Percentiles rank a stretch among this genome's conserved stretches.
These are phyloP conservation scores for Gobio occitaniae DNA, from an alignment of 2,797 vertebrate species.

Conservation along the genomic window DNA sequence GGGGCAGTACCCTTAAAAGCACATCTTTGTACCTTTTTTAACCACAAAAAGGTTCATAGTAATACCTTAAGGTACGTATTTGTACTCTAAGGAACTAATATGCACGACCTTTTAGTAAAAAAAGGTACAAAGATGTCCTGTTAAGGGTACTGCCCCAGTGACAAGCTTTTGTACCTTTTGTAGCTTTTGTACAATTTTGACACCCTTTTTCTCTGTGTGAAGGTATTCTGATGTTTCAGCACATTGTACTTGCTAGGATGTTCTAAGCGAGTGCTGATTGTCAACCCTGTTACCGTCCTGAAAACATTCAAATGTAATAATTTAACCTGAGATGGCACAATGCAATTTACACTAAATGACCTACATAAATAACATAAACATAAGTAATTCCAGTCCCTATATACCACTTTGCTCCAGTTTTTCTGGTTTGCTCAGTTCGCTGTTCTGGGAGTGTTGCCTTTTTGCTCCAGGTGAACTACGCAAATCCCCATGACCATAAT, in stretches of 20 bases:
- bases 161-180: too few species aligned
- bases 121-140: too few species aligned
- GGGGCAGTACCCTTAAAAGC: too few species aligned
- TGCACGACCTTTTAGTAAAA: too few species aligned
- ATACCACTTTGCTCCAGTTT: background rate
- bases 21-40: too few species aligned
- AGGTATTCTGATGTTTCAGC: background rate
- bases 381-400: background rate
- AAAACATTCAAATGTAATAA: background rate
- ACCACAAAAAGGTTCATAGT: too few species aligned
- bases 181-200: too few species aligned
- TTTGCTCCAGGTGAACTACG: background rate
- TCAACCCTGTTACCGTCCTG: background rate
- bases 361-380: background rate
- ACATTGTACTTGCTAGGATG: background rate
- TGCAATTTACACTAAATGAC: background rate
- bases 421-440: background rate
- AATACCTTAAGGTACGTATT: too few species aligned
- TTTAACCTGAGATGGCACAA: background rate
- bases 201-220: too few species aligned
- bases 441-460: background rate
- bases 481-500: constrained; percentile 22
- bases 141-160: too few species aligned
- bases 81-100: too few species aligned
- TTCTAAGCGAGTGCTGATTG: too few species aligned